Base-by-base conservation (phyloP, 2,797 vertebrate genomes). In the Myiotriccus ornatus region DNA sequence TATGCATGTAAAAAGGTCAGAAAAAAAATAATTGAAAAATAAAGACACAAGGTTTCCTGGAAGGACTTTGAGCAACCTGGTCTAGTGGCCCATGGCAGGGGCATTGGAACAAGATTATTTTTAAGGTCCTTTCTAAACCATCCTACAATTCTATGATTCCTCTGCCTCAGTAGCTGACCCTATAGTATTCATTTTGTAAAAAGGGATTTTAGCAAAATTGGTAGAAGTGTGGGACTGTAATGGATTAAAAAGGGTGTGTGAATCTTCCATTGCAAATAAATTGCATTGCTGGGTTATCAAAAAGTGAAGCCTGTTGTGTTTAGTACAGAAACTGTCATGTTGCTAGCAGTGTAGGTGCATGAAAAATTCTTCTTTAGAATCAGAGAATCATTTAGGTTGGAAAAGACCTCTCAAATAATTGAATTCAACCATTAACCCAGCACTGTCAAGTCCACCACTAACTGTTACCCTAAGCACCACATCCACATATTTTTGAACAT, bases 281-380 rank as follows among this genome's bases (percentile, higher is more conserved):
- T 7, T 4, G 2, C 25, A 27, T 2, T 34, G 16, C 5, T 64
- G 6, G 27, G 1, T 7, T 30, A 7, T 28, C 49, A 56, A 34
- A 59, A 69, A 65, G 2, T 8, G 24, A 78, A 92, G 2, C 7
- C 13, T 76, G 3, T 62, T 62, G 19, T 6, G 55, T 24, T 14
- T 37, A 6, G 20, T 53, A 16, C 1, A 57, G 27, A 76, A 87
- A 12, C 2, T 64, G 7, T 60, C 12, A 14, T 34, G 2, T 18
- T 88, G 6, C 3, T 69, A 28, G 4, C 12, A 27, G 5, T 30
- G 7, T 46, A 19, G 64, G 6, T 0, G 0, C 8, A 28, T 5
- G 22, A 55, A 1, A 27, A 1, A 3, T 49, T 62, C 74, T 84
- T 39, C 22, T 69, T 52, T 27, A 77, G 14, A 63, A 4, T 46